Evolutionary conservation across 2,888 invertebrate genomes (phyloP).

Genomic region (Apeira syringaria): DNA sequence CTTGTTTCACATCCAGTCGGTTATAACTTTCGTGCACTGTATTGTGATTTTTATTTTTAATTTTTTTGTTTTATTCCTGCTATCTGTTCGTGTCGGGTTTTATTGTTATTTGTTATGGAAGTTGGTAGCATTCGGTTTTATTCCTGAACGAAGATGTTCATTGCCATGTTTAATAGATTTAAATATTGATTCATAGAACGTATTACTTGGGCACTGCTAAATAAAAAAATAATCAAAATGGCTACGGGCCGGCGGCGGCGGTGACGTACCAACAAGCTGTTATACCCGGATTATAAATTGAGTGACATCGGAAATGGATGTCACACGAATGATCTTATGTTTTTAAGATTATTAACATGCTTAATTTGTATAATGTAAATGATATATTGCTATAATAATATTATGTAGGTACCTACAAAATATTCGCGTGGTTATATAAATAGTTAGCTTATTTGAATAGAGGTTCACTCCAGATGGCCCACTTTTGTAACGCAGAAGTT

Average conservation of each 20-base stretch:
- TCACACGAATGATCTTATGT: slow-evolving; percentile 2
- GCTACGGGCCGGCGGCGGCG: slow-evolving; percentile 4
- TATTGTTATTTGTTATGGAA: slow-evolving; percentile 68
- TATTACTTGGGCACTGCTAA: slow-evolving; percentile 8
- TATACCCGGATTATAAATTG: not conserved
- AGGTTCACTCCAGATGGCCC: slow-evolving; percentile 68
- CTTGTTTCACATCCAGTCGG: slow-evolving; percentile 76
- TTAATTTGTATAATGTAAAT: too few species aligned
- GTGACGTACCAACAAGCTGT: slow-evolving; percentile 7
- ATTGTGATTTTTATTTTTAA: slow-evolving; percentile 65
- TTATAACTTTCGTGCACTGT: slow-evolving; percentile 73
- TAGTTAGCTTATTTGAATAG: slow-evolving; percentile 34
- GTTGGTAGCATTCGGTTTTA: slow-evolving; percentile 43
- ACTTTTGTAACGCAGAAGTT: slow-evolving; percentile 48
- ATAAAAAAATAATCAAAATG: slow-evolving; percentile 16
- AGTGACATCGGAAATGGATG: slow-evolving; percentile 15
- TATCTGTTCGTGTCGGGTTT: slow-evolving; percentile 56
- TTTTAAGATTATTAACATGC: too few species aligned
- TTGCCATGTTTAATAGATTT: slow-evolving; percentile 21
- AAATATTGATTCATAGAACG: slow-evolving; percentile 4
- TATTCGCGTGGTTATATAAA: slow-evolving; percentile 24
- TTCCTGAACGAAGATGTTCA: slow-evolving; percentile 28
- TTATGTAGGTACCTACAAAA: too few species aligned
- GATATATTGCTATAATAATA: too few species aligned
- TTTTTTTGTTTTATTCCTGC: slow-evolving; percentile 56